Conservation (phyloP, 2,113 vertebrate genomes). For the Castor canadensis region DNA sequence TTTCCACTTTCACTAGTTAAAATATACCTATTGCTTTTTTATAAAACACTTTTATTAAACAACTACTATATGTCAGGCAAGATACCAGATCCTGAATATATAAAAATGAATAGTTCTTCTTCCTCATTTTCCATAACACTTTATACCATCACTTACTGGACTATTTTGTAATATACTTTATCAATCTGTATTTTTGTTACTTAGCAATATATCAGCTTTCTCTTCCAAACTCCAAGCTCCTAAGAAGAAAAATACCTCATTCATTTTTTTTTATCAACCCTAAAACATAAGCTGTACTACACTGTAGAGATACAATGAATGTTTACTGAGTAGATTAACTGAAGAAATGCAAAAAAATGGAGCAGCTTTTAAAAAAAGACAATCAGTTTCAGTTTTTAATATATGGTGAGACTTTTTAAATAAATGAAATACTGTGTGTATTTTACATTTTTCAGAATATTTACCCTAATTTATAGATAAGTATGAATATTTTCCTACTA, state of each 20-base stretch:
- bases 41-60: not conserved
- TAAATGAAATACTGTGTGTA: not conserved
- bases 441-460: not conserved
- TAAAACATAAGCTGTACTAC: not conserved
- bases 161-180: constrained; percentile 33
- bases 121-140: not conserved
- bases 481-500: not conserved
- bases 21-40: not conserved
- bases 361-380: not conserved
- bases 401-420: not conserved
- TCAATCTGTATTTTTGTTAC: not conserved
- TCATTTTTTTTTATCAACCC: not conserved
- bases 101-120: not conserved
- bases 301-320: not conserved
- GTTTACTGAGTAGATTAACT: not conserved
- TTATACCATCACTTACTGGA: not conserved
- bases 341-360: not conserved
- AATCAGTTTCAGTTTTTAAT: not conserved
- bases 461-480: not conserved
- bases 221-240: not conserved
- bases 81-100: not conserved
- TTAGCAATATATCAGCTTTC: not conserved
- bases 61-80: not conserved
- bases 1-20: not conserved
- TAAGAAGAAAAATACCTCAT: not conserved